These are phyloP conservation scores for Steatocranus sp. DNA, from an alignment of 2,797 vertebrate genomes.

Conservation along the genomic window DNA sequence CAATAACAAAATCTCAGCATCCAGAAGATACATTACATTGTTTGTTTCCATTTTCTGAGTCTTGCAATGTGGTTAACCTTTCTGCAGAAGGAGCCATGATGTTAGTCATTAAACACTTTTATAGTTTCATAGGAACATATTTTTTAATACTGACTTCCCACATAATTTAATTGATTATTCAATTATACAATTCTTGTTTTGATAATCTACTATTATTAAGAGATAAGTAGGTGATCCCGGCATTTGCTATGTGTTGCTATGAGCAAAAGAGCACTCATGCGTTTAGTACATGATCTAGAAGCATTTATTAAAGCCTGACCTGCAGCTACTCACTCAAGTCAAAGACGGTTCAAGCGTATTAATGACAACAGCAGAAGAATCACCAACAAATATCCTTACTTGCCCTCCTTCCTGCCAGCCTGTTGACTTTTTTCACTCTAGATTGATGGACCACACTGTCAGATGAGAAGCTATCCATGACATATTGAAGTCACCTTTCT, in stretches of 20 bases:
- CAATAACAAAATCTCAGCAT: conserved; percentile 10
- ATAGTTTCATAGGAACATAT: neutral
- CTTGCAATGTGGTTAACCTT: neutral
- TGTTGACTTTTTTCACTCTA: neutral
- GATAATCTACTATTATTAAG: neutral
- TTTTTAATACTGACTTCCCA: neutral
- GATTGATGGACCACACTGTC: conserved; percentile 9
- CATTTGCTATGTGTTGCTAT: neutral
- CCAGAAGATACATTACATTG: neutral
- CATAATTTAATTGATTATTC: neutral
- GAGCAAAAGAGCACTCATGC: conserved; percentile 20
- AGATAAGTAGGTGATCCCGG: neutral
- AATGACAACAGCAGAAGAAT: conserved; percentile 32
- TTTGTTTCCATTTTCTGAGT: neutral
- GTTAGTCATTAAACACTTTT: neutral
- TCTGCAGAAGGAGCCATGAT: neutral
- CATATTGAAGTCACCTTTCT: neutral
- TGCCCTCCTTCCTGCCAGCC: neutral
- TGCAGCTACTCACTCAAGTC: conserved; percentile 41
- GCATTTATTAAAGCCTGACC: conserved; percentile 59
- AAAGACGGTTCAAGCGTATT: conserved; percentile 29
- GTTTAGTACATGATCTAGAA: conserved; percentile 13
- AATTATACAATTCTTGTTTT: neutral
- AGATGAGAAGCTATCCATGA: neutral
- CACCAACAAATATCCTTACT: conserved; percentile 10